Evolutionary conservation across 2,113 vertebrate genomes (phyloP).

Genomic region (Okapia johnstoni): DNA sequence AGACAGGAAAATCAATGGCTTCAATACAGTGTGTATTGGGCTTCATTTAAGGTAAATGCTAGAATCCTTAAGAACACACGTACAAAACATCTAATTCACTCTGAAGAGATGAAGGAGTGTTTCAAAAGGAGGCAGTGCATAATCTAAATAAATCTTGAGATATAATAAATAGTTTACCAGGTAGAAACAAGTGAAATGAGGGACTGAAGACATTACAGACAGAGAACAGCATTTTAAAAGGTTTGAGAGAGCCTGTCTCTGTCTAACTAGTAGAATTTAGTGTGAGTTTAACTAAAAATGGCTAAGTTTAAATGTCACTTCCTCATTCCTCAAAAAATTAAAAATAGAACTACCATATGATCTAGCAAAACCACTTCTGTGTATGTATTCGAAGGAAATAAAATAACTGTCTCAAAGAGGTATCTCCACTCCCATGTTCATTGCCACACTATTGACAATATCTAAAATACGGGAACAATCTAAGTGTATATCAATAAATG

Average conservation of each 20-base stretch:
- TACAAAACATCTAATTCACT: neutral
- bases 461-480: neutral
- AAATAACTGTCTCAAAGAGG: neutral
- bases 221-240: neutral
- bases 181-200: neutral
- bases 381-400: neutral
- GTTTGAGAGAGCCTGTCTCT: neutral
- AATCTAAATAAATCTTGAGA: neutral
- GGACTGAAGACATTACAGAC: neutral
- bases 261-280: neutral
- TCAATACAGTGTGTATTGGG: neutral
- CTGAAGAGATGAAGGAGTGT: neutral
- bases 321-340: neutral
- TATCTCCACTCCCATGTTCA: neutral
- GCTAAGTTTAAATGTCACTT: conserved; percentile 26
- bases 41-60: neutral
- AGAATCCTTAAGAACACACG: neutral
- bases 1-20: neutral
- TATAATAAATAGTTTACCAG: neutral
- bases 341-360: conserved; percentile 19
- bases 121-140: neutral
- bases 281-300: conserved; percentile 7
- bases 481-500: neutral
- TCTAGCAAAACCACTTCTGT: neutral
- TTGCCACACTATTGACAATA: neutral